Percentiles rank a stretch among this genome's conserved stretches.
Evolutionary conservation across 2,113 vertebrate genomes (phyloP).

Genomic region (Petroica traversi): DNA sequence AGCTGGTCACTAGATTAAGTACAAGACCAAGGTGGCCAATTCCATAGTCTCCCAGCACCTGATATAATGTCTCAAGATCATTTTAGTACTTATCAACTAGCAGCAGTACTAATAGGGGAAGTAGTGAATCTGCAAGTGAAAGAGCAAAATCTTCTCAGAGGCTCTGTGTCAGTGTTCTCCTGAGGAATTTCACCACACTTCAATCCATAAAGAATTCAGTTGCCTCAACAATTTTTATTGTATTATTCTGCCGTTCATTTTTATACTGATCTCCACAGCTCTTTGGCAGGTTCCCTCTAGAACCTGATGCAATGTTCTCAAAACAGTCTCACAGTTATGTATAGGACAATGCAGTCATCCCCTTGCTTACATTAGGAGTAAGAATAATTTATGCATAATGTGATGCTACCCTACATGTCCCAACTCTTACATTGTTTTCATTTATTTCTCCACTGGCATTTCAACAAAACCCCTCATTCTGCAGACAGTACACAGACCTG

Average conservation of each 20-base stretch:
- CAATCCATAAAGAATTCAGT: neutral
- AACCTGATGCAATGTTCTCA: neutral
- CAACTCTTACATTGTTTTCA: neutral
- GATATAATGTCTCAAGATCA: neutral
- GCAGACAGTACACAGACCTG: neutral
- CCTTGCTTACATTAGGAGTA: no score
- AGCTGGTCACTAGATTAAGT: neutral
- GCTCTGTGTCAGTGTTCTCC: neutral
- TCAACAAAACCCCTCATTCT: neutral
- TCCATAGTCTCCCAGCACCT: neutral
- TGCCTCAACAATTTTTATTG: neutral
- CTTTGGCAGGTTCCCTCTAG: neutral
- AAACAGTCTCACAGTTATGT: neutral
- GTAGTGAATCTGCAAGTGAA: neutral
- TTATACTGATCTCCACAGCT: neutral
- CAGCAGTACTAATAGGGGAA: neutral
- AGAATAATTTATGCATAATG: no score
- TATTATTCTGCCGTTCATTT: neutral
- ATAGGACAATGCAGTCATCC: neutral
- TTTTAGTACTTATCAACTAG: neutral
- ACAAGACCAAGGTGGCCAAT: neutral
- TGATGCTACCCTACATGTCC: rapidly evolving
- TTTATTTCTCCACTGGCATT: neutral
- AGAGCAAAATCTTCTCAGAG: neutral
- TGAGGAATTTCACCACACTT: neutral